Evolutionary conservation across 2,797 vertebrate genomes (phyloP).

Genomic region (Tolypeutes matacus): DNA sequence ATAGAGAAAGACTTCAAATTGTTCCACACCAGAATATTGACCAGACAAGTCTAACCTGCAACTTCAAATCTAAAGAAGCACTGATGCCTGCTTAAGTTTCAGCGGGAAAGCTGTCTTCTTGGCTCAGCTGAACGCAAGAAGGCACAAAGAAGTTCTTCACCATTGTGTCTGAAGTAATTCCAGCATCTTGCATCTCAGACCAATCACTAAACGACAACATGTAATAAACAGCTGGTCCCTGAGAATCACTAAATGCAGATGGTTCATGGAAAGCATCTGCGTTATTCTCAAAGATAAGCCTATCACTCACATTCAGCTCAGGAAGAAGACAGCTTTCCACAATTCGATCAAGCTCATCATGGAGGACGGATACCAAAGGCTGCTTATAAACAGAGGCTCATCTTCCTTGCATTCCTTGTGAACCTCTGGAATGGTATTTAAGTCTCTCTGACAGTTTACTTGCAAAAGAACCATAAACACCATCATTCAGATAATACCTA

Average conservation of each 20-base stretch:
- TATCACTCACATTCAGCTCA: conserved; percentile 95
- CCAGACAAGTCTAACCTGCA: conserved; percentile 92
- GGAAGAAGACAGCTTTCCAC: conserved; percentile 96
- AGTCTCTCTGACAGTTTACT: conserved; percentile 94
- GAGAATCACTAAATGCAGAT: conserved; percentile 89
- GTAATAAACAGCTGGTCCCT: conserved; percentile 93
- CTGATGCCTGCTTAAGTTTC: conserved; percentile 92
- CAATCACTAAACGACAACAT: conserved; percentile 95
- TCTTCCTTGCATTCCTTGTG: conserved; percentile 94
- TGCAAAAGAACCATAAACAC: conserved; percentile 97
- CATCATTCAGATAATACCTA: conserved; percentile 96
- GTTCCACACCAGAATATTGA: conserved; percentile 94
- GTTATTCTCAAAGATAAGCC: conserved; percentile 95
- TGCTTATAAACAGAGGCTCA: conserved; percentile 95
- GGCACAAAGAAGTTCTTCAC: conserved; percentile 96
- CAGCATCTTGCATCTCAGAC: conserved; percentile 96
- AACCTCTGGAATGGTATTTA: conserved; percentile 92
- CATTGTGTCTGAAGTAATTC: conserved; percentile 91
- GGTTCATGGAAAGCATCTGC: conserved; percentile 92
- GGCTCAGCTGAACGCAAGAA: conserved; percentile 93
- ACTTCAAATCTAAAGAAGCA: conserved; percentile 89
- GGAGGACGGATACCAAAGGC: conserved; percentile 96
- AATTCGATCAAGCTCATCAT: conserved; percentile 96
- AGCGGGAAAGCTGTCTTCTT: conserved; percentile 92
- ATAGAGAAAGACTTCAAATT: conserved; percentile 87